Conservation (phyloP, 1,140 invertebrate genomes). For the Diorhabda elongata region DNA sequence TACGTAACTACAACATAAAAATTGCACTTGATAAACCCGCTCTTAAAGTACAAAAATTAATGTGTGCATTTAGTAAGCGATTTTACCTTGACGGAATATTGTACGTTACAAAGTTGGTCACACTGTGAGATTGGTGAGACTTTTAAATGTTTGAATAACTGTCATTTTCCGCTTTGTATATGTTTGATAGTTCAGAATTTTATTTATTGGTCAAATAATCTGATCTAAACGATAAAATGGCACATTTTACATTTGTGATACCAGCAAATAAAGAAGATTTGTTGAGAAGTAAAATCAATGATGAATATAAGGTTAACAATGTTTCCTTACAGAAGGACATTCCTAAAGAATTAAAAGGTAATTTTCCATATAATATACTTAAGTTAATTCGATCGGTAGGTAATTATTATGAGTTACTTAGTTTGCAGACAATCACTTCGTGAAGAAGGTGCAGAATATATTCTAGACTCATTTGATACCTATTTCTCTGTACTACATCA, state of each 20-base stretch:
- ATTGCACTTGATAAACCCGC: no score
- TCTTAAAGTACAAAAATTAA: no score
- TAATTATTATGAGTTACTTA: background rate
- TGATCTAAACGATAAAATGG: constrained; percentile 18
- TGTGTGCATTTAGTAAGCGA: no score
- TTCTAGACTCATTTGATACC: constrained; percentile 58
- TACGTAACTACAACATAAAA: no score
- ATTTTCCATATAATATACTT: background rate
- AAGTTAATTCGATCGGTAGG: no score
- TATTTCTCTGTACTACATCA: constrained; percentile 52
- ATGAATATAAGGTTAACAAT: constrained; percentile 32
- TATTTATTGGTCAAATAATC: no score
- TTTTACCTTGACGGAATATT: no score
- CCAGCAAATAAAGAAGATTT: constrained; percentile 31
- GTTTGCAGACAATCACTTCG: constrained; percentile 32
- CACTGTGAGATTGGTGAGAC: background rate
- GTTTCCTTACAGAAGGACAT: constrained; percentile 28
- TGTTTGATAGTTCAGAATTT: no score
- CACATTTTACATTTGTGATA: constrained; percentile 33
- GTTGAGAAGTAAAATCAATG: constrained; percentile 18
- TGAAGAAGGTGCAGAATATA: constrained; percentile 48
- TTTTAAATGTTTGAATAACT: constrained; percentile 3
- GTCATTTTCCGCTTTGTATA: background rate
- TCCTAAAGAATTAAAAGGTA: constrained; percentile 26
- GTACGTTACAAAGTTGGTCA: no score